Conservation (phyloP, 2,797 vertebrate species). For the Discoglossus pictus region DNA sequence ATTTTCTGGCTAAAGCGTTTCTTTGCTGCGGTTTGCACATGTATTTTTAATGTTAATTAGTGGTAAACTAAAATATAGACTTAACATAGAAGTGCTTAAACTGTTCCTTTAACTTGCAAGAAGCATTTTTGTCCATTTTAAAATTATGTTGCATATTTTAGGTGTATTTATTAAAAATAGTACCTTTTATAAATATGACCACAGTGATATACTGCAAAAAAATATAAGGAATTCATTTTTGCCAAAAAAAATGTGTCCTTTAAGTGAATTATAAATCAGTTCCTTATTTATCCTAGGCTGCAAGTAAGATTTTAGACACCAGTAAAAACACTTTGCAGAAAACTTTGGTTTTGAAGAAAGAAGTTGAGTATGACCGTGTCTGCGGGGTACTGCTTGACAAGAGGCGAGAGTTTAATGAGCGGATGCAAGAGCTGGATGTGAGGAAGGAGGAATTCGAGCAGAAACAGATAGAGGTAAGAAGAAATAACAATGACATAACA, state of each 20-base stretch:
- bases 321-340: constrained; percentile 70
- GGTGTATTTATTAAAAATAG: too few species aligned
- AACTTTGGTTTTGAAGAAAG: constrained; percentile 72
- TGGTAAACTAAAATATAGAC: too few species aligned
- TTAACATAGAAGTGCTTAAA: too few species aligned
- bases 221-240: neutral
- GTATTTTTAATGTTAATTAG: too few species aligned
- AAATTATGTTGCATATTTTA: too few species aligned
- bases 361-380: constrained; percentile 66
- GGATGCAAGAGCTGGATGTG: constrained; percentile 57
- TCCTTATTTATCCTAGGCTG: constrained; percentile 53
- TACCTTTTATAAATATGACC: too few species aligned
- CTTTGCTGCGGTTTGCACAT: too few species aligned
- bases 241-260: neutral
- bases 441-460: constrained; percentile 64
- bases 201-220: too few species aligned
- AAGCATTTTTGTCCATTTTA: too few species aligned
- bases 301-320: constrained; percentile 61
- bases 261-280: neutral
- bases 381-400: constrained; percentile 67
- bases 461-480: constrained; percentile 68
- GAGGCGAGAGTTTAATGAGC: constrained; percentile 65
- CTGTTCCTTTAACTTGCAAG: neutral
- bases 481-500: too few species aligned
- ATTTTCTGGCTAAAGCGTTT: too few species aligned